Base-by-base conservation (phyloP, 2,797 vertebrate species). In the Crax fasciolata region DNA sequence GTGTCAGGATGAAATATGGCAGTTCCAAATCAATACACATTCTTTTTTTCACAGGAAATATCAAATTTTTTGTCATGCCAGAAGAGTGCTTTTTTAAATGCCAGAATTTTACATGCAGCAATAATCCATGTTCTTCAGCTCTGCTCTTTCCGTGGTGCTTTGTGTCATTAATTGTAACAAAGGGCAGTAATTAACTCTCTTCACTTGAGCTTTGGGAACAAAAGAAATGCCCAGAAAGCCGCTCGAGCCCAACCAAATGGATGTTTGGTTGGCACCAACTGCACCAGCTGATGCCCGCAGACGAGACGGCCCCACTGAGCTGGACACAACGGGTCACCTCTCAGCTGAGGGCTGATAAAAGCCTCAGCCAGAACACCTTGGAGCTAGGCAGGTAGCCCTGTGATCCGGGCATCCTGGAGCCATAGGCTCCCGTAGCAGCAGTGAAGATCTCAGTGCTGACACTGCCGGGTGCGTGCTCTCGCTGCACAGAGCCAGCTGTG, bases 131-230 rank as follows among this genome's bases (percentile, higher is more conserved):
- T 72, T 87, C 25, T 94, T 93, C 63, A 77, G 39, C 67, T 93
- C 66, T 96, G 90, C 93, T 76, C 79, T 94, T 94, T 96, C 67
- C 35, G 44, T 86, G 86, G 67, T 9, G 11, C 73, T 97, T 93
- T 91, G 67, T 57, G 46, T 76, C 17, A 6, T 94, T 97, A 95
- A 93, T 94, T 95, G 85, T 84, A 91, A 94, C 80, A 94, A 91
- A 94, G 77, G 83, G 87, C 93, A 94, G 90, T 90, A 90, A 95
- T 96, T 95, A 95, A 95, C 93, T 93, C 92, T 88, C 55, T 87
- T 96, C 63, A 52, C 74, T 90, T 79, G 75, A 88, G 77, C 74
- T 9, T 4, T 89, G 93, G 77, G 92, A 90, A 87, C 88, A 92
- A 96, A 95, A 35, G 67, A 63, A 94, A 51, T 8, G 27, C 55